Conservation (phyloP, 2,888 invertebrate genomes). For the Odontomyia ornata region DNA sequence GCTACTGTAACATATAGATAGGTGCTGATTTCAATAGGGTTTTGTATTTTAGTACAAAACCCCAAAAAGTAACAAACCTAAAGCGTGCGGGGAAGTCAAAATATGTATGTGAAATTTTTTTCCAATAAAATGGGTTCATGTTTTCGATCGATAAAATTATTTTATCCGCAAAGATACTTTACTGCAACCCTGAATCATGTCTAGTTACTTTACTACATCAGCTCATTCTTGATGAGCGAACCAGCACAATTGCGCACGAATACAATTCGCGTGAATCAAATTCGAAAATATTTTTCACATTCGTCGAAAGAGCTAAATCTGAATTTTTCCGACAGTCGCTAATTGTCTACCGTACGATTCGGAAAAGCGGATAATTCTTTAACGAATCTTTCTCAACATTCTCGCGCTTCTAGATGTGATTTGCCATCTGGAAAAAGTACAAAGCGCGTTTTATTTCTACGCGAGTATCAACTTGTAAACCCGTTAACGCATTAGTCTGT, state of each 20-base stretch:
- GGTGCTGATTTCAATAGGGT: too few relatives aligned
- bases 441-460: background rate
- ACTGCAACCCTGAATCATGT: conserved; percentile 1
- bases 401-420: background rate
- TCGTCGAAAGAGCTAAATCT: conserved; percentile 15
- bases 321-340: conserved; percentile 46
- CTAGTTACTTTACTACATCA: background rate
- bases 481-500: background rate
- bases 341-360: conserved; percentile 46
- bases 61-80: too few relatives aligned
- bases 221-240: conserved; percentile 6
- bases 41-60: too few relatives aligned
- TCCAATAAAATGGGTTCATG: too few relatives aligned
- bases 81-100: too few relatives aligned
- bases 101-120: too few relatives aligned
- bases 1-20: too few relatives aligned
- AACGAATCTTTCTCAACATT: background rate
- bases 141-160: background rate
- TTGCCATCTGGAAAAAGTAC: background rate
- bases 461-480: background rate
- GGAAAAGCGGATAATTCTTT: conserved; percentile 38
- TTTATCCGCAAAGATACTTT: background rate
- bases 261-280: conserved; percentile 37
- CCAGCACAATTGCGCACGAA: conserved; percentile 38
- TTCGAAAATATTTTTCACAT: conserved; percentile 36